Percentiles rank a stretch among this genome's conserved stretches.
These are phyloP conservation scores for Eutrigla gurnardus DNA, from an alignment of 2,797 vertebrate genomes.

Conservation along the genomic window DNA sequence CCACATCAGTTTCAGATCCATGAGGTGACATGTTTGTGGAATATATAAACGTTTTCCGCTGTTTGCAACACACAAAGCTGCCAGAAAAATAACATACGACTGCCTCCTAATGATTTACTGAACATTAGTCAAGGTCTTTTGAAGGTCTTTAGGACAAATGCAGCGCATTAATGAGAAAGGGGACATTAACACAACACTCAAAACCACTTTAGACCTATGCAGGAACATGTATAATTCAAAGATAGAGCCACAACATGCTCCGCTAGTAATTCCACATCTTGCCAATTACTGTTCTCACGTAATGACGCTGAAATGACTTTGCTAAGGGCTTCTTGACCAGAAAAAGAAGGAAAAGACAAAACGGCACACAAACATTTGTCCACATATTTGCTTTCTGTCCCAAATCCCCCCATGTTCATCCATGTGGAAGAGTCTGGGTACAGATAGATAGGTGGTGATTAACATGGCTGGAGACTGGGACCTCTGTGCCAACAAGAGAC, in stretches of 20 bases:
- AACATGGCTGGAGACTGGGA: conserved; percentile 35
- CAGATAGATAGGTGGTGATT: conserved; percentile 36
- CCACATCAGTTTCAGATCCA: conserved; percentile 37
- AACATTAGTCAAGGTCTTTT: conserved; percentile 65
- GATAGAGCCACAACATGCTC: conserved; percentile 4
- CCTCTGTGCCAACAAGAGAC: conserved; percentile 60
- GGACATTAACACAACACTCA: conserved; percentile 24
- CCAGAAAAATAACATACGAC: conserved; percentile 11
- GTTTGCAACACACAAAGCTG: conserved; percentile 9
- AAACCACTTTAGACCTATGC: conserved; percentile 28
- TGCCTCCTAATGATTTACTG: conserved; percentile 26
- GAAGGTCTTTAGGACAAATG: conserved; percentile 59
- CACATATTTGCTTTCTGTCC: conserved; percentile 35
- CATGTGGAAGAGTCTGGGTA: conserved; percentile 9
- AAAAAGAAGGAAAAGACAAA: conserved; percentile 12
- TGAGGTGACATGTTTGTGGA: conserved; percentile 15
- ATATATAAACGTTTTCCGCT: not conserved
- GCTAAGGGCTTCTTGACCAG: conserved; percentile 19
- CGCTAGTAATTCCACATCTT: conserved; percentile 44
- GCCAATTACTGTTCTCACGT: conserved; percentile 41
- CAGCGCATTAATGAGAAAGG: conserved; percentile 38
- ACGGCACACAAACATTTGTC: conserved; percentile 25
- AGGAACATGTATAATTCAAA: conserved; percentile 43
- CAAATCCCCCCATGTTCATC: conserved; percentile 15
- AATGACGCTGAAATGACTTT: conserved; percentile 38